phyloP scores from a whole-genome alignment of 2,888 invertebrate genomes.

The Hyposoter dolosus region DNA sequence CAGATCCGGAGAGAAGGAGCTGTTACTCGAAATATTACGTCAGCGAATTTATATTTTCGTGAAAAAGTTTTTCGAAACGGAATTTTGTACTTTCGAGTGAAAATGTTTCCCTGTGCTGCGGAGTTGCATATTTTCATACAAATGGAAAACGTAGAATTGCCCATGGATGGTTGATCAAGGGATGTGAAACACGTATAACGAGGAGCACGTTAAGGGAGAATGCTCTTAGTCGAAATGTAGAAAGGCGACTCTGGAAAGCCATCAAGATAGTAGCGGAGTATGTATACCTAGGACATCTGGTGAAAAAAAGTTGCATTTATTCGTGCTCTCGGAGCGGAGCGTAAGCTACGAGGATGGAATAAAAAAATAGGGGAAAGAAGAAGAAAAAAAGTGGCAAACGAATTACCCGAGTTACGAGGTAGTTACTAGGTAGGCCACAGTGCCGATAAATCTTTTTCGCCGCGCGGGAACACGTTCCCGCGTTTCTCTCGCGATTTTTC shows the following conservation, averaged over 20 bases:
- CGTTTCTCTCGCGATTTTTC: conserved; percentile 3
- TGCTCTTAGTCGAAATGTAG: conserved; percentile 12
- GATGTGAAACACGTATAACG: conserved; percentile 21
- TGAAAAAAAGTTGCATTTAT: conserved; percentile 52
- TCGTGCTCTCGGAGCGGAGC: conserved; percentile 22
- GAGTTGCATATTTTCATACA: background rate
- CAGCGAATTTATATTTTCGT: background rate
- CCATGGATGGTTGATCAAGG: conserved; percentile 18
- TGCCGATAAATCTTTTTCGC: conserved; percentile 73
- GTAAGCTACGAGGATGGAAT: conserved; percentile 30
- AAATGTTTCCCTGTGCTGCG: background rate
- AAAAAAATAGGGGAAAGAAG: conserved; percentile 34
- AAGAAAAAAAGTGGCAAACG: conserved; percentile 30
- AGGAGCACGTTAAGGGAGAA: conserved; percentile 3
- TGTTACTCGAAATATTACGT: background rate
- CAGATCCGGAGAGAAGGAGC: background rate
- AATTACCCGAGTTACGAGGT: conserved; percentile 67
- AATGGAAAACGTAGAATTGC: background rate
- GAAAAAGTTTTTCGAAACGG: background rate
- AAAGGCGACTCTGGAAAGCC: conserved; percentile 43
- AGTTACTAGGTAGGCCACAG: conserved; percentile 70
- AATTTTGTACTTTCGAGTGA: background rate
- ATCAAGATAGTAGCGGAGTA: conserved; percentile 24
- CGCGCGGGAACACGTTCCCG: conserved; percentile 58
- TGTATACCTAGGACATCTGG: conserved; percentile 6